These are phyloP conservation scores for Chaetodon trifascialis DNA, from an alignment of 2,113 vertebrate species.

Conservation along the genomic window DNA sequence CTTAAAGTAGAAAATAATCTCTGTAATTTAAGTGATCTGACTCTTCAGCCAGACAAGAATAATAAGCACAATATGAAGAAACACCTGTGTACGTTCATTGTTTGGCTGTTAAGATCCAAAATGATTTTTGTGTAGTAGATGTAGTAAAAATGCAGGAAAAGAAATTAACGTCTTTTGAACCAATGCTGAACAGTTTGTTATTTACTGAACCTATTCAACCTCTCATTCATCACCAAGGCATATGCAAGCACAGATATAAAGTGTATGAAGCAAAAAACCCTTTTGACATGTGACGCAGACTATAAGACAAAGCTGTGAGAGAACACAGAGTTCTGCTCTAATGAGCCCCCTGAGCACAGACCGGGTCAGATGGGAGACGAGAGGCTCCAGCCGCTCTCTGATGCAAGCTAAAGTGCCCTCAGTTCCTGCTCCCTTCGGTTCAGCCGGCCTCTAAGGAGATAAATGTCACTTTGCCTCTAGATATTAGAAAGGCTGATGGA, in stretches of 20 bases:
- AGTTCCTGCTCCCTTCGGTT: conserved; percentile 27
- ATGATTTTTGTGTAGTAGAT: not conserved
- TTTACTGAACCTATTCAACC: not conserved
- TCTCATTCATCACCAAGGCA: not conserved
- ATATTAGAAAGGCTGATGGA: conserved; percentile 40
- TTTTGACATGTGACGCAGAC: conserved; percentile 19
- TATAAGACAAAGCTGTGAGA: conserved; percentile 20
- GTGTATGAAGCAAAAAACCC: not conserved
- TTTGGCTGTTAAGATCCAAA: not conserved
- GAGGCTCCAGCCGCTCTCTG: conserved; percentile 30
- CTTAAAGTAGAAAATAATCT: not conserved
- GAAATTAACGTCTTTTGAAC: not conserved
- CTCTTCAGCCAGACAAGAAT: not conserved
- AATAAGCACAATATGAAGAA: not conserved
- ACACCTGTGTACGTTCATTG: not conserved
- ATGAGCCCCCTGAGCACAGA: conserved; percentile 52
- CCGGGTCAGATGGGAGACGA: conserved; percentile 45
- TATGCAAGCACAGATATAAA: not conserved
- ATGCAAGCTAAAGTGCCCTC: conserved; percentile 39
- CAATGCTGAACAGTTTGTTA: not conserved
- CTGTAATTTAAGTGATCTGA: not conserved
- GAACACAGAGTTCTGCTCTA: conserved; percentile 45
- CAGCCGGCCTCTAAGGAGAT: conserved; percentile 39
- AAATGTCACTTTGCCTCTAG: conserved; percentile 40
- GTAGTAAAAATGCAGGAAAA: not conserved